Evolutionary conservation across 2,888 invertebrate species (phyloP).

Genomic region (Drosophila niveifrons): DNA sequence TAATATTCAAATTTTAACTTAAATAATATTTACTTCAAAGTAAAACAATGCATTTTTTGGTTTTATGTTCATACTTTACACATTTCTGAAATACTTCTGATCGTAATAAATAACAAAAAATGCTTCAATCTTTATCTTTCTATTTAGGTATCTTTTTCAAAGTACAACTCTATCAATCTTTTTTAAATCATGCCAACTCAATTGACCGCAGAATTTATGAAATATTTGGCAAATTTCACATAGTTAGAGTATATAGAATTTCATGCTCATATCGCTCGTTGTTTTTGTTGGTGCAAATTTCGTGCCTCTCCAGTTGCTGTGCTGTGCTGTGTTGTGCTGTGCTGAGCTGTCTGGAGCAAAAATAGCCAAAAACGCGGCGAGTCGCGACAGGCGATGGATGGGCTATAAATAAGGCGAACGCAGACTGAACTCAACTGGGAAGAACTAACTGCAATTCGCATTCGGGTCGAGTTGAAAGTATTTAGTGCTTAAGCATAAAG

Average conservation of each 20-base stretch:
- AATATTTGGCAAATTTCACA: conserved; percentile 10
- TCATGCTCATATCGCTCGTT: conserved; percentile 7
- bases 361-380: conserved; percentile 64
- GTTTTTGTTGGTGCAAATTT: background rate
- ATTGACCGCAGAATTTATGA: conserved; percentile 1
- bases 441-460: conserved; percentile 37
- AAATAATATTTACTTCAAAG: too few relatives aligned
- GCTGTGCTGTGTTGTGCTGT: conserved; percentile 14
- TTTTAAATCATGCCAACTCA: background rate
- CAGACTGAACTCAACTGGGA: conserved; percentile 65
- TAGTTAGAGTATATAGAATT: conserved; percentile 40
- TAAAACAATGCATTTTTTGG: too few relatives aligned
- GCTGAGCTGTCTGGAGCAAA: conserved; percentile 71
- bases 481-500: conserved; percentile 19
- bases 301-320: conserved; percentile 58
- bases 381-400: conserved; percentile 78
- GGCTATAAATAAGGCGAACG: conserved; percentile 72
- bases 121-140: too few relatives aligned
- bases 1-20: too few relatives aligned
- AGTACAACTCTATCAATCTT: conserved; percentile 7
- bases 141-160: too few relatives aligned
- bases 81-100: too few relatives aligned
- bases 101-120: too few relatives aligned
- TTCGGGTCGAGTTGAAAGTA: conserved; percentile 5
- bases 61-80: too few relatives aligned